Percentiles rank a stretch among this genome's conserved stretches.
phyloP scores from a whole-genome alignment of 2,797 vertebrate species.

The Delichon dasypus region DNA sequence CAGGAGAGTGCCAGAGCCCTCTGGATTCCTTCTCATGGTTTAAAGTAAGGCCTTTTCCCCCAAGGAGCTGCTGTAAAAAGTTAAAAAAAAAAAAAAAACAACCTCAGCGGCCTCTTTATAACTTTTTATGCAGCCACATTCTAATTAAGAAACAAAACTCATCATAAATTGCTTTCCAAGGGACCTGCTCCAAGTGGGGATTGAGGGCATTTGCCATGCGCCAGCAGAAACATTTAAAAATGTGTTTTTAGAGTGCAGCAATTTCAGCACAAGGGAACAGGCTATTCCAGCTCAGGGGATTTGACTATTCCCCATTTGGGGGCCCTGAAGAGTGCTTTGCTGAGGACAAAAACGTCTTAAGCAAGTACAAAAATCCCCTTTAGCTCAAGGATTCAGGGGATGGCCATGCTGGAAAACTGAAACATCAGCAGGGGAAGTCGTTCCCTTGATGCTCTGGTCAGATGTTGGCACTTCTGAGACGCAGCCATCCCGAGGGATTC shows the following conservation, averaged over 20 bases:
- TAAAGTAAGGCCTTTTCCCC: not conserved
- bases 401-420: not conserved
- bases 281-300: not conserved
- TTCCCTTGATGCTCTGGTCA: not conserved
- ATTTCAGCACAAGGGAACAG: not conserved
- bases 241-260: not conserved
- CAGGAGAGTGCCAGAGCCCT: not conserved
- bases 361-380: not conserved
- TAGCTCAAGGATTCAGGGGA: not conserved
- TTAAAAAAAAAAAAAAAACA: not conserved
- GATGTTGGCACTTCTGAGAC: not conserved
- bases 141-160: constrained; percentile 46
- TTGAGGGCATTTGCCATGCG: not conserved
- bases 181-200: not conserved
- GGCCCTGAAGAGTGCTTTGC: not conserved
- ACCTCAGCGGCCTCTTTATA: not conserved
- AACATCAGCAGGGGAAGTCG: not conserved
- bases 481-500: not conserved
- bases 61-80: not conserved
- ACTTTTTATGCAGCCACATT: not conserved
- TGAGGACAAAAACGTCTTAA: not conserved
- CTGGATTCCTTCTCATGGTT: not conserved
- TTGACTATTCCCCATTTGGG: not conserved
- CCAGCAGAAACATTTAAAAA: not conserved
- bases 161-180: constrained; percentile 41